Evolutionary conservation across 2,888 invertebrate species (phyloP), one percentile per base, ranked within the genome.

Genomic region (Syrphus vitripennis): DNA sequence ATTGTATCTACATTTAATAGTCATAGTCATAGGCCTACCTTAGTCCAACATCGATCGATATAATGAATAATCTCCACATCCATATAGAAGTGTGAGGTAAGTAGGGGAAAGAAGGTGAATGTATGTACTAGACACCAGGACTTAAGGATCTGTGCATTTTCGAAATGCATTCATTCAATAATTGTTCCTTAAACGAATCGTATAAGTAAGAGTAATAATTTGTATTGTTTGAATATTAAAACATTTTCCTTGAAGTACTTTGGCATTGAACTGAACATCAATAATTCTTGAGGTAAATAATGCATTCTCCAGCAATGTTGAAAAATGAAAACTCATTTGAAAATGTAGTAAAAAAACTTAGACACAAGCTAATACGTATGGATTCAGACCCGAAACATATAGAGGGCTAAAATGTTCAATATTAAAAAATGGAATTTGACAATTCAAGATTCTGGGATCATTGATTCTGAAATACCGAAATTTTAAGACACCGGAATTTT

Each of bases 41-140:
- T 29, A 26, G 59, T 59, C 34, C 59, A 24, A 14, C n/a, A n/a
- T 34, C 80, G 81, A 77, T 80, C 81, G 84, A 84, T 84, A 81
- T 50, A 24, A 34, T 48, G 63, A 63, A 63, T 42, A 45, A 29
- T 3, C 29, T 59, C 19, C 19, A 6, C 29, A 12, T 12, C 14
- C 29, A 12, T 12, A 14, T 5, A 45, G 24, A 29, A 63, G 12
- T 45, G 29, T 14, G 29, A 50, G 34, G 3, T 0, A 16, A 19
- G 16, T 31, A 31, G 16, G 29, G 29, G 19, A 45, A 45, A 7
- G 26, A 3, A 29, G 42, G 40, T 24, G 16, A 1, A 10, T 7
- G 1, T 7, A 9, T 5, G 3, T 29, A 4, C 2, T 4, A 31
- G 42, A 40, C 40, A 26, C 40, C 7, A n/a, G 37, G 37, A n/a